phyloP scores from a whole-genome alignment of 1,140 invertebrate species.

The Scaptomyza pallida region DNA sequence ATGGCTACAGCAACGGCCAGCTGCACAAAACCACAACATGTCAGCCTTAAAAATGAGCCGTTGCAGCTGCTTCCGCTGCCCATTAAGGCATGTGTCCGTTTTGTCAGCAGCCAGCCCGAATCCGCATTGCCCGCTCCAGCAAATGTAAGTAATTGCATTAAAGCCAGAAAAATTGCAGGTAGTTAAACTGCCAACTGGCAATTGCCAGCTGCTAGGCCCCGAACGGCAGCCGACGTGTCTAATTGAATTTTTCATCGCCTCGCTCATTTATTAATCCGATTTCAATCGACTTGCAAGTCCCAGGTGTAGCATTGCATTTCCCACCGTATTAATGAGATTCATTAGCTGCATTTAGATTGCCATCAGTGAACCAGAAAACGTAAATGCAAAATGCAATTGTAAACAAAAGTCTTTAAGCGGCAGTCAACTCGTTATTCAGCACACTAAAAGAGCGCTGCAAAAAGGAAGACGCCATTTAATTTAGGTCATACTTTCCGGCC shows the following conservation, averaged over 20 bases:
- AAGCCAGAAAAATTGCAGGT: conserved; percentile 69
- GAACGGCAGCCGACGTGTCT: conserved; percentile 43
- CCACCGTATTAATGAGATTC: conserved; percentile 73
- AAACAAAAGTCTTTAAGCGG: conserved; percentile 17
- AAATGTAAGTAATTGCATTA: conserved; percentile 68
- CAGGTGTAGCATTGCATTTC: conserved; percentile 38
- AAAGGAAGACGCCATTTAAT: not conserved
- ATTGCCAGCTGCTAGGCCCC: conserved; percentile 10
- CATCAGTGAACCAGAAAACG: conserved; percentile 45
- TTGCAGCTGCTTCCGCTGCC: conserved; percentile 66
- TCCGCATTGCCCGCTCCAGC: conserved; percentile 1
- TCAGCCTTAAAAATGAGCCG: conserved; percentile 70
- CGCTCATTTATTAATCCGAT: conserved; percentile 81
- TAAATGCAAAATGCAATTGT: conserved; percentile 26
- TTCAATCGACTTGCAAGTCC: conserved; percentile 65
- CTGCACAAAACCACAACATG: conserved; percentile 57
- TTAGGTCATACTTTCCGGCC: not conserved
- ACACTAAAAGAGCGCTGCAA: not conserved
- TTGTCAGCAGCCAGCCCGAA: conserved; percentile 28
- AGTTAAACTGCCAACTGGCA: conserved; percentile 50
- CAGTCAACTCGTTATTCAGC: no score
- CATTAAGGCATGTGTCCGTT: conserved; percentile 59
- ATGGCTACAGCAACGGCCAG: conserved; percentile 7
- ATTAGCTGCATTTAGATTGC: conserved; percentile 74
- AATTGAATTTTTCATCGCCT: conserved; percentile 71